These are phyloP conservation scores for Drosophila birchii DNA, from an alignment of 2,888 invertebrate genomes.

Conservation along the genomic window DNA sequence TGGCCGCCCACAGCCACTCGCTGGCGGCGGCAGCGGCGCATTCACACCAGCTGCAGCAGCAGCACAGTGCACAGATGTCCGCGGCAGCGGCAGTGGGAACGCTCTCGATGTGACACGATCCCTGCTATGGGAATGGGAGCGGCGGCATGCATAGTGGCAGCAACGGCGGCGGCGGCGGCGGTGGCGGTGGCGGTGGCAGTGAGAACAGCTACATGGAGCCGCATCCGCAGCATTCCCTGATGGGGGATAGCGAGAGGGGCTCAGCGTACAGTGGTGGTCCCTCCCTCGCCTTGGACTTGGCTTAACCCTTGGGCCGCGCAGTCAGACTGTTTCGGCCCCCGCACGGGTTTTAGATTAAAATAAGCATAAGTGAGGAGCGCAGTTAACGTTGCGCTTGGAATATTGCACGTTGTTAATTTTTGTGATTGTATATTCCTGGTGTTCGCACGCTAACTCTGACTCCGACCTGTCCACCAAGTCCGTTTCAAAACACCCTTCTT, in stretches of 20 bases:
- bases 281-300: slow-evolving; percentile 68
- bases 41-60: slow-evolving; percentile 79
- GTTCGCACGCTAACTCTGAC: slow-evolving; percentile 37
- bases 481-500: slow-evolving; percentile 20
- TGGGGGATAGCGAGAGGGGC: slow-evolving; percentile 35
- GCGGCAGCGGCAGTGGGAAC: slow-evolving; percentile 78
- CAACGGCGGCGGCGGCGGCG: not conserved
- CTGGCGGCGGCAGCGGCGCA: slow-evolving; percentile 81
- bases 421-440: slow-evolving; percentile 81
- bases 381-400: slow-evolving; percentile 60
- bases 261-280: slow-evolving; percentile 62
- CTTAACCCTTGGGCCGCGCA: slow-evolving; percentile 49
- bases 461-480: slow-evolving; percentile 7
- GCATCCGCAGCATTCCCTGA: slow-evolving; percentile 40
- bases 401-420: slow-evolving; percentile 83
- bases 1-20: slow-evolving; percentile 78
- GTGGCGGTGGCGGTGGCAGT: slow-evolving; percentile 11
- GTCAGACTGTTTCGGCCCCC: slow-evolving; percentile 60
- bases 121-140: slow-evolving; percentile 19
- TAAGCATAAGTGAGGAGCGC: slow-evolving; percentile 14
- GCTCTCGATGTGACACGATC: slow-evolving; percentile 83
- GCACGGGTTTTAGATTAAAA: not conserved
- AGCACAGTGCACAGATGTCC: slow-evolving; percentile 80
- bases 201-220: slow-evolving; percentile 44
- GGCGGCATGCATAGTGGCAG: not conserved